Percentiles rank a stretch among this genome's conserved stretches.
These are phyloP conservation scores for Cephalopterus ornatus DNA, from an alignment of 2,113 vertebrate genomes.

Conservation along the genomic window DNA sequence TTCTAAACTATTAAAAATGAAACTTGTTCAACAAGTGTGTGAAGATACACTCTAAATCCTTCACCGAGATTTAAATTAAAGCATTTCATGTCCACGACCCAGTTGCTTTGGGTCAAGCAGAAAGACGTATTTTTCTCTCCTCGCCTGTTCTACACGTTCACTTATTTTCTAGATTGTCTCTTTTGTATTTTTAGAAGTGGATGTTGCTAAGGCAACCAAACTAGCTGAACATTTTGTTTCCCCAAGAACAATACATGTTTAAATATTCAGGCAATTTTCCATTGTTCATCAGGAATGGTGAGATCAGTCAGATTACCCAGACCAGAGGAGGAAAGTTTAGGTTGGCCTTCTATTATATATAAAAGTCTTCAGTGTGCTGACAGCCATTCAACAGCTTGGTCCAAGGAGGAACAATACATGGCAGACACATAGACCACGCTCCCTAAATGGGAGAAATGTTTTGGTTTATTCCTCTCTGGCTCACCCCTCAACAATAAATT, in stretches of 20 bases:
- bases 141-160: slow-evolving; percentile 27
- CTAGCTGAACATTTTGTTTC: slow-evolving; percentile 80
- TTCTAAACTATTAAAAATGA: neutral
- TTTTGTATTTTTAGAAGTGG: slow-evolving; percentile 78
- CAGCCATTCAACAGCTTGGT: neutral
- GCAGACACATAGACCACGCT: neutral
- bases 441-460: neutral
- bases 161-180: slow-evolving; percentile 66
- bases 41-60: neutral
- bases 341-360: slow-evolving; percentile 26
- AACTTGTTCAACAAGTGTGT: neutral
- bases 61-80: neutral
- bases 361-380: slow-evolving; percentile 1
- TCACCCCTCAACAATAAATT: neutral
- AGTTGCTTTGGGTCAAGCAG: neutral
- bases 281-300: slow-evolving; percentile 66
- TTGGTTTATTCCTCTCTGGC: neutral
- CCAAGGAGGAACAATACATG: neutral
- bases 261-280: slow-evolving; percentile 78
- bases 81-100: neutral
- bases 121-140: slow-evolving; percentile 39
- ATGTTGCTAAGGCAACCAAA: slow-evolving; percentile 78
- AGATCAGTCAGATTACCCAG: slow-evolving; percentile 66
- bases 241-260: slow-evolving; percentile 76
- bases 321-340: slow-evolving; percentile 47